Evolutionary conservation across 2,797 vertebrate genomes (phyloP), one percentile per base, ranked within the genome.

Genomic region (Eulemur rubriventer): DNA sequence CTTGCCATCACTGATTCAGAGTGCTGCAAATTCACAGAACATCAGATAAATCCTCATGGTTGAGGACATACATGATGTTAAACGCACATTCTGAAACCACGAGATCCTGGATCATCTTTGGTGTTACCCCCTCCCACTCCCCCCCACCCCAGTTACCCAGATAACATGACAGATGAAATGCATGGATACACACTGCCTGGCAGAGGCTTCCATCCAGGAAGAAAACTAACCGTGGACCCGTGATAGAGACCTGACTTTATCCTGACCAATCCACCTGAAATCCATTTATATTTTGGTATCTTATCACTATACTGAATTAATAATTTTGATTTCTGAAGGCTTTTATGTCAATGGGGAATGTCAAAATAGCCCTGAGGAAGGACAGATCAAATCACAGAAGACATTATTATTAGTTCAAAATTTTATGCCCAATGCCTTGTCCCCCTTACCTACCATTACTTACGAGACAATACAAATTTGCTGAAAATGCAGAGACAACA

Each of bases 401-500:
- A 73, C 18, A 88, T 48, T 73, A 24, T 80, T 55, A 61, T 79
- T 70, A 76, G 26, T 69, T 41, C 52, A 90, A 93, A 69, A 65
- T 83, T 5, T 33, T 65, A 80, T 63, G 18, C 7, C 26, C 57
- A 81, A 38, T 83, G 12, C 46, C 35, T 94, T 80, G 18, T 73
- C 55, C 28, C 30, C 93, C 9, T 14, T 22, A 76, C 26, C 9
- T 13, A 80, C 70, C 9, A 22, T 16, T 38, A 55, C 52, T 76
- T 67, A 79, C 14, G 13, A 96, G 59, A 93, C 43, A 75, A 95
- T 50, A 94, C 6, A 89, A 84, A 92, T 43, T 63, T 93, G 59
- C 72, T 87, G 95, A 95, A 97, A 97, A 84, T 65, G 3, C n/a
- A 92, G 46, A 50, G 55, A 75, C 46, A 95, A 75, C 0, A 8